Evolutionary conservation across 1,140 invertebrate species (phyloP), one percentile per base, ranked within the genome.

Genomic region (Calosoma granatense): DNA sequence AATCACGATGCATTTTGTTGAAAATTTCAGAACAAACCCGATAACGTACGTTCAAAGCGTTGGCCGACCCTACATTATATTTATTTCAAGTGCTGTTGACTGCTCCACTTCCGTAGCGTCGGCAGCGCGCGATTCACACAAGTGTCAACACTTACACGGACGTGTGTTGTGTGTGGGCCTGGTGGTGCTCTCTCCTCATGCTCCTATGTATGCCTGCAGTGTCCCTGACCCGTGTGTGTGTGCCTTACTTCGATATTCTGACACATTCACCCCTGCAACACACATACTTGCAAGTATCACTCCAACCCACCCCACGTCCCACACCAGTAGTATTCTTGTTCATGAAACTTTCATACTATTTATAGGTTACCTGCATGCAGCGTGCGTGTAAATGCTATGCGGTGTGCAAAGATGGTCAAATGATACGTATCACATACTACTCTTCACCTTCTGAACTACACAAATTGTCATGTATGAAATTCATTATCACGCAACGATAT

Each of bases 141-240:
- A 19, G 54, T 56, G 56, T 55, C 62, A 65, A 60, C 65, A 66
- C 64, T 59, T 65, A 68, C 67, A 59, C 72, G 70, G 70, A 73
- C 67, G 67, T 68, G 72, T 65, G 70, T 66, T 68, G 61, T 66
- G 58, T 69, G 63, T 62, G 67, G 9, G 6, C 26, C 26, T 47
- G 17, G 6, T 12, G 15, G 6, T 12, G 6, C 41, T 12, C 9
- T 12, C 9, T 47, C 3, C 6, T 4, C 4, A 30, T 30, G 6
- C 26, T 30, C 14, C 26, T 30, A 6, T 30, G 14, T 30, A 14
- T 30, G 26, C 26, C 4, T 6, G 4, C 26, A 30, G 4, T 30
- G 26, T 30, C 4, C 14, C 26, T 30, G 14, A 30, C 14, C 14
- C 14, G 26, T 30, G 26, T 30, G 26, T 14, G 4, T 30, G 4